A percentile compares a stretch with the other conserved stretches of the same genome.
These are phyloP conservation scores for Caenorhabditis sinica DNA, from an alignment of 2,888 invertebrate genomes.

Conservation along the genomic window DNA sequence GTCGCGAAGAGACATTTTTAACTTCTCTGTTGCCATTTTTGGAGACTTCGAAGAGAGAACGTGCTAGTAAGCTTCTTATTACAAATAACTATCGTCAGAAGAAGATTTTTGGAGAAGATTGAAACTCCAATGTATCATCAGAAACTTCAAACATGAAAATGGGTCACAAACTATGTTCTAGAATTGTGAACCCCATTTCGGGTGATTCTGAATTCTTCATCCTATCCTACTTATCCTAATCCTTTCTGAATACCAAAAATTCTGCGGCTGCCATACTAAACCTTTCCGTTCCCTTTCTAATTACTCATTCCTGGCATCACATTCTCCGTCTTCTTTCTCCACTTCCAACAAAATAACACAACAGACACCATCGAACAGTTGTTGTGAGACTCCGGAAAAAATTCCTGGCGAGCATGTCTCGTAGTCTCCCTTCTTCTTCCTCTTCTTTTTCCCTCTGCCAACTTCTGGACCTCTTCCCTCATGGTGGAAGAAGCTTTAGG, in stretches of 20 bases:
- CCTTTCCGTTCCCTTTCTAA: background rate
- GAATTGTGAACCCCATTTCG: too few relatives aligned
- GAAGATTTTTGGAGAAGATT: background rate
- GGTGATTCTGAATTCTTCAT: too few relatives aligned
- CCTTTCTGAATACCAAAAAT: background rate
- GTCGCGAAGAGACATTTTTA: slow-evolving; percentile 29
- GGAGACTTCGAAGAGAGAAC: background rate
- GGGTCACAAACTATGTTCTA: too few relatives aligned
- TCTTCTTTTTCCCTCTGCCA: slow-evolving; percentile 16
- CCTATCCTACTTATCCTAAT: background rate
- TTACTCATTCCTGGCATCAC: slow-evolving; percentile 37
- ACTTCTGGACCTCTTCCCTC: slow-evolving; percentile 45
- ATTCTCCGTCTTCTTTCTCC: background rate
- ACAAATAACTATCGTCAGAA: slow-evolving; percentile 2
- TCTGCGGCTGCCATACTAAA: background rate
- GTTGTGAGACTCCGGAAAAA: slow-evolving; percentile 34
- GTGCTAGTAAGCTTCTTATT: slow-evolving; percentile 27
- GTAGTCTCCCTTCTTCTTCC: slow-evolving; percentile 5
- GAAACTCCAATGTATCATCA: slow-evolving; percentile 9
- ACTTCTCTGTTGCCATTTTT: slow-evolving; percentile 36
- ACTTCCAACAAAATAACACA: slow-evolving; percentile 21
- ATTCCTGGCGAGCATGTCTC: slow-evolving; percentile 28
- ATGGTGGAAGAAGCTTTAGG: slow-evolving; percentile 1
- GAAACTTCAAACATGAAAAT: background rate
- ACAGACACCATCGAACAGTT: slow-evolving; percentile 36